Percentiles rank a stretch among this genome's conserved stretches.
Evolutionary conservation across 2,888 invertebrate genomes (phyloP).

Genomic region (Cosmia pyralina): DNA sequence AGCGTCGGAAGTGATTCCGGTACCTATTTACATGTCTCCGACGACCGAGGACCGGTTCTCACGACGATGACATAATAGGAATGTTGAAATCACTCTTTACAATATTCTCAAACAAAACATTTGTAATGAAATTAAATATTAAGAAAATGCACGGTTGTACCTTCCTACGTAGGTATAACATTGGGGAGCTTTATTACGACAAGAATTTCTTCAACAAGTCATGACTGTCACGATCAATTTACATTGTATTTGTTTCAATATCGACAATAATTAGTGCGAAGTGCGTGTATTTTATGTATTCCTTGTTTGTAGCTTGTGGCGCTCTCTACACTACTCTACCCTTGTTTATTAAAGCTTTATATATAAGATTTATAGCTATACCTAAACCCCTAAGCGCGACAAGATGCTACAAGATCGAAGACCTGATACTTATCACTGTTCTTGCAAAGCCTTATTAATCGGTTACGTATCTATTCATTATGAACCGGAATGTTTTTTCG

Average conservation of each 20-base stretch:
- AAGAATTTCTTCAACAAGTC: constrained; percentile 2
- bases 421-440: neutral
- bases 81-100: constrained; percentile 39
- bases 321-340: neutral
- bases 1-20: constrained; percentile 62
- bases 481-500: neutral
- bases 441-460: neutral
- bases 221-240: constrained; percentile 11
- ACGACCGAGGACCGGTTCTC: constrained; percentile 48
- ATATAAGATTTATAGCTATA: neutral
- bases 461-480: neutral
- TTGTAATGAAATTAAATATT: constrained; percentile 8
- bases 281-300: neutral
- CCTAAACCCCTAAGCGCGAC: neutral
- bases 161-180: neutral
- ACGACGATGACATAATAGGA: constrained; percentile 47
- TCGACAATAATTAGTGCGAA: neutral
- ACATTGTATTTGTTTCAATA: neutral
- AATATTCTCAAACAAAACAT: constrained; percentile 22
- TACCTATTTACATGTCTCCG: constrained; percentile 53
- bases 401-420: neutral
- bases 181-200: constrained; percentile 5
- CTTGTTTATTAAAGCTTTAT: neutral
- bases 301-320: neutral
- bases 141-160: neutral